These are phyloP conservation scores for Channallabes apus DNA, from an alignment of 2,797 vertebrate species.

Conservation along the genomic window DNA sequence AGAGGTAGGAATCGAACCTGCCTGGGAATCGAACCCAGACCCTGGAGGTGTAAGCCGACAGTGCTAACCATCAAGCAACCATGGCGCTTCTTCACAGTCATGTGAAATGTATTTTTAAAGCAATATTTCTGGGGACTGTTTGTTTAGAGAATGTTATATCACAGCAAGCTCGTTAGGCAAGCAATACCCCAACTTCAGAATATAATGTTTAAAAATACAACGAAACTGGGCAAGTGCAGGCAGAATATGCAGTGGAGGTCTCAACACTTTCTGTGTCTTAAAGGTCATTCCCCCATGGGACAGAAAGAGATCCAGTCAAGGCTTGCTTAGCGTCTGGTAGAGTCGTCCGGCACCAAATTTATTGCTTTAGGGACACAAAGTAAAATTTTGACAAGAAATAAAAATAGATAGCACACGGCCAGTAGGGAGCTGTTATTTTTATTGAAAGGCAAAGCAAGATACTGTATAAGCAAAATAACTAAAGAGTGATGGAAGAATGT, in stretches of 20 bases:
- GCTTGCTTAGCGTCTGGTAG: background rate
- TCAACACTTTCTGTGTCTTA: background rate
- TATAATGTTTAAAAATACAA: background rate
- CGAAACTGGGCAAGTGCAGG: background rate
- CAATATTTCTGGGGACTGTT: background rate
- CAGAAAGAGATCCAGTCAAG: background rate
- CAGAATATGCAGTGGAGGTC: background rate
- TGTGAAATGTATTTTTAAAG: background rate
- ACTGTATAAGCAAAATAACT: background rate
- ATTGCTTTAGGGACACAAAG: background rate
- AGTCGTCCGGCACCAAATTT: constrained; percentile 4
- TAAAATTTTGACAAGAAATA: background rate
- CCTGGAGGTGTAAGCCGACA: no score
- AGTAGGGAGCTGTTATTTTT: background rate
- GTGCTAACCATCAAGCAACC: no score
- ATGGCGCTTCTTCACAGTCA: background rate
- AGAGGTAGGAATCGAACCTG: no score
- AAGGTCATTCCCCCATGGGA: constrained; percentile 6
- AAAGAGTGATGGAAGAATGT: background rate
- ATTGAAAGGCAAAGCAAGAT: background rate
- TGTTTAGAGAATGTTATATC: background rate
- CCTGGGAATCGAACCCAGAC: no score
- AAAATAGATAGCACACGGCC: background rate
- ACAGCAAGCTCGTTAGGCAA: background rate
- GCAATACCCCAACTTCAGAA: background rate